Conservation (phyloP, 2,888 invertebrate species). For the Caenorhabditis uteleia region DNA sequence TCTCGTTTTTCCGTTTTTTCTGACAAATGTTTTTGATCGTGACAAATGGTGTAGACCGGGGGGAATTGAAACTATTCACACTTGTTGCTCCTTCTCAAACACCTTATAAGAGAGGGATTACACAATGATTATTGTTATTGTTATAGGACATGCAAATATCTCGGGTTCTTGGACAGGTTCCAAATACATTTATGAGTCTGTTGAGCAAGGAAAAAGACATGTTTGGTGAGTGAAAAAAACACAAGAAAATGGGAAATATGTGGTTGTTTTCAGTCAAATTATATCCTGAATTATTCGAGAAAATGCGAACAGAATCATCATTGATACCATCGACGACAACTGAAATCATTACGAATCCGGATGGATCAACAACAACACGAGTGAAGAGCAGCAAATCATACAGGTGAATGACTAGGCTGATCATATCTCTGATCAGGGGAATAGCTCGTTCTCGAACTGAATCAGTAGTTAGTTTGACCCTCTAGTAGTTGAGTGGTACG, state of each 20-base stretch:
- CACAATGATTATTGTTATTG: not conserved
- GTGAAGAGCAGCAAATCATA: constrained; percentile 58
- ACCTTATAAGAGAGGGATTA: not conserved
- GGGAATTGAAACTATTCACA: too few species aligned
- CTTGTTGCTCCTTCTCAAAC: too few species aligned
- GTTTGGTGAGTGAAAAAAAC: constrained; percentile 21
- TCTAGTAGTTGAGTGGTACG: too few species aligned
- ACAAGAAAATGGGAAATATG: not conserved
- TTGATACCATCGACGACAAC: constrained; percentile 45
- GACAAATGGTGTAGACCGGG: too few species aligned
- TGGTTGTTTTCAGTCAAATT: constrained; percentile 46
- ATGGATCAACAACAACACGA: constrained; percentile 63
- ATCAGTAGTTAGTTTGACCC: too few species aligned
- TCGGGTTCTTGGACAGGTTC: constrained; percentile 45
- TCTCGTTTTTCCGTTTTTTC: too few species aligned
- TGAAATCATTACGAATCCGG: constrained; percentile 63
- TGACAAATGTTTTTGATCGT: too few species aligned
- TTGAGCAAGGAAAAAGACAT: constrained; percentile 58
- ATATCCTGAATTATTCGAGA: constrained; percentile 65
- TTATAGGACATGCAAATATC: constrained; percentile 51
- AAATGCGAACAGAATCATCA: constrained; percentile 56
- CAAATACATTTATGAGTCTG: constrained; percentile 58
- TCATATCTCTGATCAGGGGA: too few species aligned
- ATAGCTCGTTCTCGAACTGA: too few species aligned
- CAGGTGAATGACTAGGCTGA: constrained; percentile 31